Base-by-base conservation (phyloP, 2,888 invertebrate genomes). In the Pandemis heparana region DNA sequence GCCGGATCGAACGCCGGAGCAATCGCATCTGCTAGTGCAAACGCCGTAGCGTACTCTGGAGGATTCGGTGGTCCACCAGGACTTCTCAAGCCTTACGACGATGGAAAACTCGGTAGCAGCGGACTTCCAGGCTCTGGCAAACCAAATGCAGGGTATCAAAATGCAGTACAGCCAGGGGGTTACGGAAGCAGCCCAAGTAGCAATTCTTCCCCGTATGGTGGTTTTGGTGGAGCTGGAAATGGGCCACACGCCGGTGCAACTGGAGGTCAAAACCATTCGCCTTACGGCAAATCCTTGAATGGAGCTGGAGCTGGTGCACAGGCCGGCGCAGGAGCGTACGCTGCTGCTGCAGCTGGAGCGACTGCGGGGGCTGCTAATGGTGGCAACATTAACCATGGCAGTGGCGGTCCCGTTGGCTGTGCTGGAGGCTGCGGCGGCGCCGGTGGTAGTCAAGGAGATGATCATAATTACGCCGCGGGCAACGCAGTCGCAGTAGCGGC, bases 1-100 rank as follows among this genome's bases (percentile, higher is more conserved):
- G 18, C 59, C 32, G 61, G 70, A n/a, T 77, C 71, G 41, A 67
- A 77, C 68, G 75, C 77, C 7, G 73, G 75, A 6, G 83, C 85
- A 18, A 77, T 75, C 46, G 87, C 88, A 14, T 75, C 79, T 5
- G 87, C 87, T 39, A 79, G 78, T 70, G 87, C 90, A 18, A 84
- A 85, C 66, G 85, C 88, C 9, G 82, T 85, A 41, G 85, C 83
- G 51, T 94, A 94, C 76, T 83, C 87, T 16, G 93, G 92, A 69
- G 91, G 94, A 16, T 94, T 94, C 78, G 92, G 93, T 51, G 94
- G 92, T 41, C 92, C 94, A 62, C 89, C 92, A 39, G 94, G 94
- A n/a, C 73, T 92, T 14, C 78, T 92, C 7, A 87, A 86, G 79
- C 92, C 94, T 1, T 87, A 84, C 75, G 91, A 93, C 69, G 81